These are phyloP conservation scores for Macrosoma leucophasiata DNA, from an alignment of 2,888 invertebrate species.

Conservation along the genomic window DNA sequence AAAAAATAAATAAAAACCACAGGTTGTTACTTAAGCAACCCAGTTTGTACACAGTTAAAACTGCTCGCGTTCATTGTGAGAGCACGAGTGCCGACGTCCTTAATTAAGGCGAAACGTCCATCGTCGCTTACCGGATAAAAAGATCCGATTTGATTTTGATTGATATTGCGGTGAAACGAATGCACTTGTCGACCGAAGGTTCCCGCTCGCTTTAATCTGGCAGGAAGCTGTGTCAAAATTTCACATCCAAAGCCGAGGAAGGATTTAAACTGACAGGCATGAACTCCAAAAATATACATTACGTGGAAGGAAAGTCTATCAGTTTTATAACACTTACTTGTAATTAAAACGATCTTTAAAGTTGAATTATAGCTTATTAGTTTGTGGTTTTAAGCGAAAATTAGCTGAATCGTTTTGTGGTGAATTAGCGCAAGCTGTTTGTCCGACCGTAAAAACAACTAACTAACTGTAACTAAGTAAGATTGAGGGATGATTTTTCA, in stretches of 20 bases:
- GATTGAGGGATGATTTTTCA: too few relatives aligned
- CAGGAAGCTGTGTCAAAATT: slow-evolving; percentile 29
- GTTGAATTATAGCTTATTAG: too few relatives aligned
- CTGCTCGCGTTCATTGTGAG: slow-evolving; percentile 16
- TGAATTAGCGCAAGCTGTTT: too few relatives aligned
- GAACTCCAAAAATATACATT: slow-evolving; percentile 28
- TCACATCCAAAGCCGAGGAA: slow-evolving; percentile 33
- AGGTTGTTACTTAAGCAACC: too few relatives aligned
- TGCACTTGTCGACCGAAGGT: slow-evolving; percentile 37
- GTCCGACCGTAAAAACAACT: too few relatives aligned
- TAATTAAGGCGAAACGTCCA: slow-evolving; percentile 53
- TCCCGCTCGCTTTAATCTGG: slow-evolving; percentile 14
- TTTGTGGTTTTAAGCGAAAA: too few relatives aligned
- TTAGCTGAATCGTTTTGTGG: too few relatives aligned
- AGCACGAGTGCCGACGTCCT: slow-evolving; percentile 41
- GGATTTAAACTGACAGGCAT: slow-evolving; percentile 49
- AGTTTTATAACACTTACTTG: too few relatives aligned
- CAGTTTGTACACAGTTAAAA: slow-evolving; percentile 27
- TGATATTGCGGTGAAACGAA: slow-evolving; percentile 55
- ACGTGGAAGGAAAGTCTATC: slow-evolving; percentile 21
- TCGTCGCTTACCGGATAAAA: slow-evolving; percentile 47
- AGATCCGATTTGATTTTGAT: slow-evolving; percentile 61
- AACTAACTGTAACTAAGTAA: too few relatives aligned
- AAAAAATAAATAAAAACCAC: too few relatives aligned
- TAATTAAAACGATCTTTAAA: too few relatives aligned